A percentile compares a stretch with the other conserved stretches of the same genome.
Evolutionary conservation across 2,113 vertebrate species (phyloP).

Genomic region (Pluvianellus socialis): DNA sequence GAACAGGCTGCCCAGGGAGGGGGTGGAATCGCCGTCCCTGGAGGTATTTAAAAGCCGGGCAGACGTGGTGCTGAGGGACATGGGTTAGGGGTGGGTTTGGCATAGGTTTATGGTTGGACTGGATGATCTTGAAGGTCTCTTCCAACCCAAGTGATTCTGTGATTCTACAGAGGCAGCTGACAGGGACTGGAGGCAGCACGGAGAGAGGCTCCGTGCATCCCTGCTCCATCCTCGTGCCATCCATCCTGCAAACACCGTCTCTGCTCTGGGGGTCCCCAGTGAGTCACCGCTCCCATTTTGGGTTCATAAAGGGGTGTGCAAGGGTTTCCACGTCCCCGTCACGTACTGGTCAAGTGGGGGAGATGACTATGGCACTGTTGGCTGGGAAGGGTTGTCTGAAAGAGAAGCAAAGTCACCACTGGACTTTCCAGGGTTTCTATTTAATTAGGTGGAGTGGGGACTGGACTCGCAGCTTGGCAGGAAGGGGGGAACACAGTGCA

Average conservation of each 20-base stretch:
- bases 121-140: no score
- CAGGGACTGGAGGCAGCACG: background rate
- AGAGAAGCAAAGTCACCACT: background rate
- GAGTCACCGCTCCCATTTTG: background rate
- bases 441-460: background rate
- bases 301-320: background rate
- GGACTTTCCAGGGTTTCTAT: background rate
- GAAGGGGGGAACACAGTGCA: background rate
- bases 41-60: no score
- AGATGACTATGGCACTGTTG: background rate
- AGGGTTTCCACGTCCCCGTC: background rate
- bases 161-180: background rate
- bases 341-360: fast-evolving
- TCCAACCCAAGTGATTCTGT: no score
- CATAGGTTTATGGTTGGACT: no score
- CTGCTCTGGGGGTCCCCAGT: fast-evolving
- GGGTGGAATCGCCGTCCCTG: no score
- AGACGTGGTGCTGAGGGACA: no score
- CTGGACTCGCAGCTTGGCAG: background rate
- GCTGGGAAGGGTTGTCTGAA: background rate
- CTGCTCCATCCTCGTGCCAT: fast-evolving
- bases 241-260: background rate
- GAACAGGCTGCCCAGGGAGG: no score
- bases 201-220: background rate
- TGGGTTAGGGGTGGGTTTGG: no score